Evolutionary conservation across 2,888 invertebrate species (phyloP).

Genomic region (Anorthoa munda): DNA sequence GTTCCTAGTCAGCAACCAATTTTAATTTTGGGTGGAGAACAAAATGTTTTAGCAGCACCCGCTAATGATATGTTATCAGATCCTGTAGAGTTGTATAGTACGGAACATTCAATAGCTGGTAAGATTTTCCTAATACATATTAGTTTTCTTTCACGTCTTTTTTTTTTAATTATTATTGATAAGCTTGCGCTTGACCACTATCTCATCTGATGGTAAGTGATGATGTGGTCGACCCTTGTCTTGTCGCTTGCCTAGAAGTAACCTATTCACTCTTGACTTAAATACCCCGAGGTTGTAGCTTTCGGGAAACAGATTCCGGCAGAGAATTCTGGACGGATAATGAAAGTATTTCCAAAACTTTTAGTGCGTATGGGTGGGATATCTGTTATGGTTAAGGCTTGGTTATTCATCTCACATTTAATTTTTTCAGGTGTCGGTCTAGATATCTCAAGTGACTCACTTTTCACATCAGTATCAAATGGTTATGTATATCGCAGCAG

Average conservation of each 20-base stretch:
- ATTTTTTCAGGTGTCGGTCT: constrained; percentile 93
- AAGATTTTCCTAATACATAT: constrained; percentile 27
- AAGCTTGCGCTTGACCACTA: too few species aligned
- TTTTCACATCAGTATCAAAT: constrained; percentile 95
- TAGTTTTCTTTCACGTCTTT: too few species aligned
- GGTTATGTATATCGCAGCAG: constrained; percentile 92
- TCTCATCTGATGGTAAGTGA: too few species aligned
- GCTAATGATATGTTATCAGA: constrained; percentile 93
- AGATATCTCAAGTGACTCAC: constrained; percentile 93
- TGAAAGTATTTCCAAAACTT: too few species aligned
- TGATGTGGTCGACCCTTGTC: too few species aligned
- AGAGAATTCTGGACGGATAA: too few species aligned
- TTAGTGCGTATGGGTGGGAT: too few species aligned
- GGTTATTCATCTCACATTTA: constrained; percentile 14
- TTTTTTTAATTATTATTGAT: too few species aligned
- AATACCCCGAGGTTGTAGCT: too few species aligned
- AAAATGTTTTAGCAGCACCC: constrained; percentile 92
- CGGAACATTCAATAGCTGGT: constrained; percentile 88
- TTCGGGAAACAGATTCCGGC: too few species aligned
- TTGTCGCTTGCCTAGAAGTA: too few species aligned
- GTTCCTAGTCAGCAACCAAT: constrained; percentile 93
- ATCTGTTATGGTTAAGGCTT: background rate
- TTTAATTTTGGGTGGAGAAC: constrained; percentile 93
- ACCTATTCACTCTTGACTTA: too few species aligned
- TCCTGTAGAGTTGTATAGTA: constrained; percentile 92